These are phyloP conservation scores for Dendrolimus punctatus DNA, from an alignment of 1,140 invertebrate genomes.

Conservation along the genomic window DNA sequence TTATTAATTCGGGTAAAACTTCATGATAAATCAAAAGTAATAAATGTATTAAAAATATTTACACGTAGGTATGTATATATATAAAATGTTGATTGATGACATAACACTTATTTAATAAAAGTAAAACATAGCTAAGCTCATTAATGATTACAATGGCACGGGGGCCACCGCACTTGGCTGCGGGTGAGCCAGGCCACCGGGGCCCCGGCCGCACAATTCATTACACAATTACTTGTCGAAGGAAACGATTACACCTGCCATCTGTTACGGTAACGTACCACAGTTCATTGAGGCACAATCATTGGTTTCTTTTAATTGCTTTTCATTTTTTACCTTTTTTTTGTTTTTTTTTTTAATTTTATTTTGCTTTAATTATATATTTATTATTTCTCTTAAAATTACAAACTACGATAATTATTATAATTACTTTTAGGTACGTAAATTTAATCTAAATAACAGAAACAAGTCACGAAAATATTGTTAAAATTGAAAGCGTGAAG, in stretches of 20 bases:
- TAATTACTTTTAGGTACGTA: slow-evolving; percentile 70
- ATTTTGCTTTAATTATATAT: slow-evolving; percentile 37
- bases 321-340: slow-evolving; percentile 45
- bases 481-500: slow-evolving; percentile 67
- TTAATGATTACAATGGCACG: slow-evolving; percentile 64
- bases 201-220: slow-evolving; percentile 50
- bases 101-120: slow-evolving; percentile 68
- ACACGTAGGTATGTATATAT: slow-evolving; percentile 49
- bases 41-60: slow-evolving; percentile 64
- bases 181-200: slow-evolving; percentile 2
- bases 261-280: slow-evolving; percentile 69
- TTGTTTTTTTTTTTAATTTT: slow-evolving; percentile 39
- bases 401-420: slow-evolving; percentile 64
- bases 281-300: slow-evolving; percentile 72
- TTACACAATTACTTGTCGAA: slow-evolving; percentile 38
- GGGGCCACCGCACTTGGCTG: slow-evolving; percentile 6
- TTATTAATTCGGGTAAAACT: slow-evolving; percentile 58
- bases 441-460: slow-evolving; percentile 71
- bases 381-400: slow-evolving; percentile 47
- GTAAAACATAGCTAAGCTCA: slow-evolving; percentile 70
- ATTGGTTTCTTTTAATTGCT: slow-evolving; percentile 70
- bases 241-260: slow-evolving; percentile 59
- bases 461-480: slow-evolving; percentile 62
- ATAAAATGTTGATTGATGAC: slow-evolving; percentile 68
- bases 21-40: slow-evolving; percentile 52